Percentiles rank a stretch among this genome's conserved stretches.
phyloP scores from a whole-genome alignment of 1,140 invertebrate species.

The Diabrotica virgifera region DNA sequence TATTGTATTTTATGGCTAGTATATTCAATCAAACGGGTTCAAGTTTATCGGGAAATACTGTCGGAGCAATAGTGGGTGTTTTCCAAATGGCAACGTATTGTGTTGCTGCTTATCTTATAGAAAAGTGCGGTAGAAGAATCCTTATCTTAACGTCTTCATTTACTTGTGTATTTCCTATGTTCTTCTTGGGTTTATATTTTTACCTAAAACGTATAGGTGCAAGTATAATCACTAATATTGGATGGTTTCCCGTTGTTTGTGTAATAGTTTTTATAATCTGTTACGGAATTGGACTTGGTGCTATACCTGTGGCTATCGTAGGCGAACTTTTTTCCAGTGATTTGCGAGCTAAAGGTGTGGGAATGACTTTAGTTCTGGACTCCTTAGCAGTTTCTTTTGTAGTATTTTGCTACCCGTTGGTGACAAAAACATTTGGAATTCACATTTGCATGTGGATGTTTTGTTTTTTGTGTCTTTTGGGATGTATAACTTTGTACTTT shows the following conservation, averaged over 20 bases:
- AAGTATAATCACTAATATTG: conserved; percentile 50
- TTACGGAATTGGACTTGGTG: background rate
- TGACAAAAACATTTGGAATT: background rate
- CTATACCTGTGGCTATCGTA: background rate
- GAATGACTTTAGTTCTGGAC: background rate
- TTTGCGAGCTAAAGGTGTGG: background rate
- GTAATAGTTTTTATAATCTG: conserved; percentile 3
- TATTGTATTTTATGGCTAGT: background rate
- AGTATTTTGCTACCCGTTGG: background rate
- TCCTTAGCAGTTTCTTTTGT: background rate
- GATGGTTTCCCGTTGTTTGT: background rate
- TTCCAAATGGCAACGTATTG: conserved; percentile 69
- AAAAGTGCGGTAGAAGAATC: conserved; percentile 68
- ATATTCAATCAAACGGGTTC: conserved; percentile 8
- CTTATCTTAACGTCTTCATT: conserved; percentile 68
- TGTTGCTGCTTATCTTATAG: conserved; percentile 62
- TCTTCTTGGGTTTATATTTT: conserved; percentile 62
- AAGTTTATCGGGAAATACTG: conserved; percentile 56
- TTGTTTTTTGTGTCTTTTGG: background rate
- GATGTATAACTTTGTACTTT: background rate
- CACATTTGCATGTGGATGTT: background rate
- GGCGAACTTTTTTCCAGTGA: background rate
- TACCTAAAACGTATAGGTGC: conserved; percentile 52
- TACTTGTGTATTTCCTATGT: conserved; percentile 54
- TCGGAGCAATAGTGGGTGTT: conserved; percentile 79